Conservation (phyloP, 2,113 vertebrate species). For the Garra rufa region DNA sequence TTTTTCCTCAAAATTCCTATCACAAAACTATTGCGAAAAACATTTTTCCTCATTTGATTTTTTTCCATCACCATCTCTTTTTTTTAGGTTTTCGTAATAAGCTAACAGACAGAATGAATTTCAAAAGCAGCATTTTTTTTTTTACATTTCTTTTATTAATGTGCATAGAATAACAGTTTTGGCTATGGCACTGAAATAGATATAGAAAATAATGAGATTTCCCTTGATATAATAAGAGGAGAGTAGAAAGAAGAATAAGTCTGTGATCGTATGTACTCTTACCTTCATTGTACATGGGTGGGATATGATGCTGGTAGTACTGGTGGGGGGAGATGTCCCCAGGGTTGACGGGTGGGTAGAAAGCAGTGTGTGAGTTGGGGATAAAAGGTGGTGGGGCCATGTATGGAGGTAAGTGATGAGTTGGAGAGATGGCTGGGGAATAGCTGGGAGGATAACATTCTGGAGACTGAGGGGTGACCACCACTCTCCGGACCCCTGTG, state of each 20-base stretch:
- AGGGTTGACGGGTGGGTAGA: constrained; percentile 94
- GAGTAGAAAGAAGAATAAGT: neutral
- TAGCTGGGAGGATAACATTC: constrained; percentile 97
- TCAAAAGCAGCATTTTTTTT: too few relatives aligned
- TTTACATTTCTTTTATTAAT: neutral
- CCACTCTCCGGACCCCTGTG: constrained; percentile 94
- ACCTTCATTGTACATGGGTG: constrained; percentile 96
- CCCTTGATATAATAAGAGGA: neutral
- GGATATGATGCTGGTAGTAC: constrained; percentile 93
- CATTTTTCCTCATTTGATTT: too few relatives aligned
- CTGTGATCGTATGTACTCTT: constrained; percentile 45
- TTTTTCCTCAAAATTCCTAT: too few relatives aligned
- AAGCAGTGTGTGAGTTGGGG: constrained; percentile 91
- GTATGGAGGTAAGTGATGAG: constrained; percentile 93
- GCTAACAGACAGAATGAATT: neutral
- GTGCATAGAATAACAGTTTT: neutral
- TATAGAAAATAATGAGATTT: neutral
- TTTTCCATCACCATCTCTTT: too few relatives aligned
- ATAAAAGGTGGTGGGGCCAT: constrained; percentile 93
- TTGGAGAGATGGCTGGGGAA: constrained; percentile 93
- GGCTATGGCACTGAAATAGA: neutral
- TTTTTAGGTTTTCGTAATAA: neutral
- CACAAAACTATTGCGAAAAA: too few relatives aligned
- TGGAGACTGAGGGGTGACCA: constrained; percentile 95
- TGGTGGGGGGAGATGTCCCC: constrained; percentile 93